phyloP scores from a whole-genome alignment of 2,888 invertebrate genomes.

The Drosophila helvetica region DNA sequence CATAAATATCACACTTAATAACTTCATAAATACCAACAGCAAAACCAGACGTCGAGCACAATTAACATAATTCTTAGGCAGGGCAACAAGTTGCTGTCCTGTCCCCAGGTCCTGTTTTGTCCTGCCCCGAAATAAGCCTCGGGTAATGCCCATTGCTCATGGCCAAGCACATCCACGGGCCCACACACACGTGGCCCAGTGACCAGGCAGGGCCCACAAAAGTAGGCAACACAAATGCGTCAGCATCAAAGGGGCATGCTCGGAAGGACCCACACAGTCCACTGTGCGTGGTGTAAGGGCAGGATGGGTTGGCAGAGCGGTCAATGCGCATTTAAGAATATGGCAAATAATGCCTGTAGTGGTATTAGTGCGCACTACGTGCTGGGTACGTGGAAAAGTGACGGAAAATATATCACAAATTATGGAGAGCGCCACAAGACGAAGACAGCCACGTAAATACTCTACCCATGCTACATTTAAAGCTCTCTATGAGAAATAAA shows the following conservation, averaged over 20 bases:
- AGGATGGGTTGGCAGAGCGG: slow-evolving; percentile 33
- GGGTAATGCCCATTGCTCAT: slow-evolving; percentile 56
- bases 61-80: slow-evolving; percentile 64
- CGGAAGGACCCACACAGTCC: not conserved
- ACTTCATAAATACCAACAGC: slow-evolving; percentile 50
- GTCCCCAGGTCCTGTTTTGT: not conserved
- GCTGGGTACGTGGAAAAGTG: slow-evolving; percentile 12
- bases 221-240: slow-evolving; percentile 64
- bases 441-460: not conserved
- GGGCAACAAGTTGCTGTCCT: slow-evolving; percentile 65
- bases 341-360: slow-evolving; percentile 55
- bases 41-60: slow-evolving; percentile 64
- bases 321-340: slow-evolving; percentile 64
- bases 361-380: slow-evolving; percentile 37
- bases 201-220: slow-evolving; percentile 39
- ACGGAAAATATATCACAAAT: slow-evolving; percentile 16
- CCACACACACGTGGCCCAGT: slow-evolving; percentile 33
- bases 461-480: not conserved
- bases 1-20: slow-evolving; percentile 65
- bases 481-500: not conserved
- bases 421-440: not conserved
- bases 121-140: slow-evolving; percentile 49
- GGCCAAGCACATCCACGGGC: slow-evolving; percentile 33
- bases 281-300: not conserved
- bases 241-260: slow-evolving; percentile 40